These are phyloP conservation scores for Rhinogobio ventralis DNA, from an alignment of 2,797 vertebrate genomes.

Conservation along the genomic window DNA sequence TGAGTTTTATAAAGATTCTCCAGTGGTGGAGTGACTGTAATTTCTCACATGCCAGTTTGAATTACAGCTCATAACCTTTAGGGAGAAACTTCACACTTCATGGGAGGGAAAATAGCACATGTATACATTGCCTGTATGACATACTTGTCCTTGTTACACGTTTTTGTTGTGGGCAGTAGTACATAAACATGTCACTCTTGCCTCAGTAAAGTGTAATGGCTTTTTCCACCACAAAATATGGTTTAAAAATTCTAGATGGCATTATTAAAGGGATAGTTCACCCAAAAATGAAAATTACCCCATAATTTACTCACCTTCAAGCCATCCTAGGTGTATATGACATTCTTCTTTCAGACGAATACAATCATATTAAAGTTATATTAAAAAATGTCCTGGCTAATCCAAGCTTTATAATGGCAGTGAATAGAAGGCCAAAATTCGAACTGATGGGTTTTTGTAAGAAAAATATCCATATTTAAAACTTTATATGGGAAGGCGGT, in stretches of 20 bases:
- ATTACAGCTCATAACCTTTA: conserved; percentile 24
- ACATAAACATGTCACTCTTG: background rate
- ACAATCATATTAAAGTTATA: no score
- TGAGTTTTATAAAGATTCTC: background rate
- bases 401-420: no score
- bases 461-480: no score
- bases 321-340: no score
- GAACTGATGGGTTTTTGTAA: no score
- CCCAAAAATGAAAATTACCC: no score
- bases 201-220: background rate
- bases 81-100: conserved; percentile 13
- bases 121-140: background rate
- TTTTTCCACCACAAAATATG: background rate
- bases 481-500: no score
- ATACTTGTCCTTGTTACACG: conserved; percentile 11
- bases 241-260: background rate
- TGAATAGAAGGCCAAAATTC: no score
- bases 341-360: no score
- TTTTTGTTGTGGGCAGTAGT: background rate
- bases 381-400: no score
- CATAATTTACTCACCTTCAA: no score
- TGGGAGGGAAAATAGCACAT: conserved; percentile 11
- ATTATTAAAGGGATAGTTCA: no score
- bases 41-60: conserved; percentile 20
- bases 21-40: background rate